phyloP scores from a whole-genome alignment of 1,140 invertebrate genomes.

The Bombus confusus region DNA sequence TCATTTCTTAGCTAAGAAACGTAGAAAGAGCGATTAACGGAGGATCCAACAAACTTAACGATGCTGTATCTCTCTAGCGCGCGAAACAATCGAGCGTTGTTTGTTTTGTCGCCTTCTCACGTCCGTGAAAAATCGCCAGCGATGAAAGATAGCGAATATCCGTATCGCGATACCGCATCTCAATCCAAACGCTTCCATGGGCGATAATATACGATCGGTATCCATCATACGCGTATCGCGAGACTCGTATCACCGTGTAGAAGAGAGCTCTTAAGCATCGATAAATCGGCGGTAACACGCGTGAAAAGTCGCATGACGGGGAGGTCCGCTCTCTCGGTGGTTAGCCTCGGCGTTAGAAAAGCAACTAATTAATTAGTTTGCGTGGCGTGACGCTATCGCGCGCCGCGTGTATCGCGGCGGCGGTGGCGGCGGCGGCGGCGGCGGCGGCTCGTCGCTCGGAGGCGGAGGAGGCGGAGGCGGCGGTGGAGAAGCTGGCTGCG shows the following conservation, averaged over 20 bases:
- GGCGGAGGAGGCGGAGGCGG: conserved; percentile 6
- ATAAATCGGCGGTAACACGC: not conserved
- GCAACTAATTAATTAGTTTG: conserved; percentile 79
- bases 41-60: too few relatives aligned
- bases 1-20: too few relatives aligned
- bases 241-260: not conserved
- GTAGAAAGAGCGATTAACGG: too few relatives aligned
- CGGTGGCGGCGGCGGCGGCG: not conserved
- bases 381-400: conserved; percentile 73
- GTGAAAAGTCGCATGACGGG: not conserved
- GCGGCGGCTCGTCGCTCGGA: not conserved
- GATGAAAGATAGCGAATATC: too few relatives aligned
- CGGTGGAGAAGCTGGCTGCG: conserved; percentile 20
- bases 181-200: not conserved
- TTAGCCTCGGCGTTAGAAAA: conserved; percentile 66
- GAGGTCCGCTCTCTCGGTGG: conserved; percentile 27
- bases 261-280: not conserved
- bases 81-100: too few relatives aligned
- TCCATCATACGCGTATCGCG: not conserved
- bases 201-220: not conserved
- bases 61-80: too few relatives aligned
- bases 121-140: too few relatives aligned
- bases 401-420: conserved; percentile 62
- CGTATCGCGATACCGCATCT: too few relatives aligned
- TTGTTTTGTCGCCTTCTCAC: too few relatives aligned